phyloP scores from a whole-genome alignment of 2,888 invertebrate genomes.

The Lasioglossum oenotherae region DNA sequence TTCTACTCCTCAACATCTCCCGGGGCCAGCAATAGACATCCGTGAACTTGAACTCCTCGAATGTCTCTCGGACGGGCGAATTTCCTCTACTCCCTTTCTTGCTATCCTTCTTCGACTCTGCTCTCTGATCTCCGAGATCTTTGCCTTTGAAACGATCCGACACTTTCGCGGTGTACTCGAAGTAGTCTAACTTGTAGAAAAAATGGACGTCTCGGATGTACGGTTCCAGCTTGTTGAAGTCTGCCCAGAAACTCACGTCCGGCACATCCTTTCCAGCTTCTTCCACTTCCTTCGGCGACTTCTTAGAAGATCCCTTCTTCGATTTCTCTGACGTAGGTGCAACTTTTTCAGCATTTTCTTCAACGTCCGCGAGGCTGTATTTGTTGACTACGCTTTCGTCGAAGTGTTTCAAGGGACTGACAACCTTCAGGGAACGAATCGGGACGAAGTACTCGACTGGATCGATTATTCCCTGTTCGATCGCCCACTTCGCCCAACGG shows the following conservation, averaged over 20 bases:
- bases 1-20: constrained; percentile 51
- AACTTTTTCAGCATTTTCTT: neutral
- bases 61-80: constrained; percentile 7
- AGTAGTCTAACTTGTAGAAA: constrained; percentile 71
- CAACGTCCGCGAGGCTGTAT: neutral
- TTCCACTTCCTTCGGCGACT: neutral
- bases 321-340: neutral
- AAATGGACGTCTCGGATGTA: constrained; percentile 66
- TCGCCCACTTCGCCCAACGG: constrained; percentile 85
- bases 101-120: constrained; percentile 29
- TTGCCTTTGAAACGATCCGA: constrained; percentile 6
- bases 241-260: constrained; percentile 69
- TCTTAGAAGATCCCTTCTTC: neutral
- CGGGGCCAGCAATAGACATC: constrained; percentile 48
- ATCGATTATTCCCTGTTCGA: constrained; percentile 75
- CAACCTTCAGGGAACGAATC: constrained; percentile 70
- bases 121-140: constrained; percentile 1
- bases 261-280: neutral
- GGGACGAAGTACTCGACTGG: constrained; percentile 72
- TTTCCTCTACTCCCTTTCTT: constrained; percentile 48
- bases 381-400: constrained; percentile 32
- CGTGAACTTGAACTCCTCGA: constrained; percentile 31
- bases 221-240: constrained; percentile 72
- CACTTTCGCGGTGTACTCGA: constrained; percentile 60
- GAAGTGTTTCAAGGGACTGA: constrained; percentile 63